phyloP scores from a whole-genome alignment of 30 jellyfish, hydroid and myxozoan genomes.

The Pseudorhiza aurosa region DNA sequence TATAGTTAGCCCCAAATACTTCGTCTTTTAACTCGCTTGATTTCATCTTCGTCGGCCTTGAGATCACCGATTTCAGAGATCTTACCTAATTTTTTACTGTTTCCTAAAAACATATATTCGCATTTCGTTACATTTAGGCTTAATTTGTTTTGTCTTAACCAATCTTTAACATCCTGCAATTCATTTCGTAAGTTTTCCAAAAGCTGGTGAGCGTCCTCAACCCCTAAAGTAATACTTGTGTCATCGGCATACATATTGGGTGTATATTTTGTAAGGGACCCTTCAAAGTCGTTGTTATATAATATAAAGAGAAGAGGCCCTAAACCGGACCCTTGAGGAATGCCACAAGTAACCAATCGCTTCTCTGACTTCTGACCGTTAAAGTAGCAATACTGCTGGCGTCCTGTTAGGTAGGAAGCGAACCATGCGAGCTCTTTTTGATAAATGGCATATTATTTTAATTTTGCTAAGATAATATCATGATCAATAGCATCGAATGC shows the following conservation, averaged over 20 bases:
- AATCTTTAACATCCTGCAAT: slow-evolving; percentile 1
- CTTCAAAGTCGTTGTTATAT: slow-evolving; percentile 39
- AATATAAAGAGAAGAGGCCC: slow-evolving; percentile 45
- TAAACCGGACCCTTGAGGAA: slow-evolving; percentile 42
- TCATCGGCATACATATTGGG: slow-evolving; percentile 49
- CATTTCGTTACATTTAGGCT: too few species aligned
- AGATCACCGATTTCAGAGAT: too few species aligned
- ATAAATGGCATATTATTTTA: background rate
- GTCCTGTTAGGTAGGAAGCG: slow-evolving; percentile 52
- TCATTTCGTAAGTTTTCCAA: slow-evolving; percentile 13
- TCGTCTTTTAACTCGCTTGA: slow-evolving; percentile 28
- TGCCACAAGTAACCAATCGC: slow-evolving; percentile 47
- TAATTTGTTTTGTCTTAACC: slow-evolving; percentile 31
- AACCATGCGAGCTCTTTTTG: slow-evolving; percentile 15
- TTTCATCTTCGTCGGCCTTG: too few species aligned
- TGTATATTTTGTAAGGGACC: slow-evolving; percentile 9
- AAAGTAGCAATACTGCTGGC: too few species aligned
- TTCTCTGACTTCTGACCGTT: slow-evolving; percentile 19
- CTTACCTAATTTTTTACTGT: background rate
- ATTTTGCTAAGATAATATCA: too few species aligned
- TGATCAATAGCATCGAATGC: background rate
- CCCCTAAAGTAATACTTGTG: slow-evolving; percentile 39
- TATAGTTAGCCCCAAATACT: slow-evolving; percentile 30
- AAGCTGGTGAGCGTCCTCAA: slow-evolving; percentile 3
- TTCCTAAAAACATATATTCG: too few species aligned